Base-by-base conservation (phyloP, 2,797 vertebrate genomes). In the Nasua narica region DNA sequence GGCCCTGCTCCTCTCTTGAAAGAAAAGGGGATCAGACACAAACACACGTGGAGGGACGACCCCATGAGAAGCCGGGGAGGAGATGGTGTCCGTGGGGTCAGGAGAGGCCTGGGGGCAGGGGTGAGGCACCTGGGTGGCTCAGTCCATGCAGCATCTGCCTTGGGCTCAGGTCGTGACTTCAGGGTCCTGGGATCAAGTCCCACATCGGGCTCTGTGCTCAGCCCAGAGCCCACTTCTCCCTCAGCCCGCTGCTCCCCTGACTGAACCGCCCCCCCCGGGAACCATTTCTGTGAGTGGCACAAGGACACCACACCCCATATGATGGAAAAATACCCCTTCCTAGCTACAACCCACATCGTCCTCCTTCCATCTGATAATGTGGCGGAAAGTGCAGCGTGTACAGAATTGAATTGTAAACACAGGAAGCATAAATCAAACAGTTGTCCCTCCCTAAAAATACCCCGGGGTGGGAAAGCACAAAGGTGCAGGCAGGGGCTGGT, bases 361-460 rank as follows among this genome's bases (percentile, higher is more conserved):
- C 25, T 25, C 69, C 29, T 58, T 19, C 70, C 40, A 29, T 67
- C 96, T 95, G 96, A 92, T 72, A 92, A 92, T 1, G 1, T 6
- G 35, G 35, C 40, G n/a, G 65, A 92, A 91, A 77, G 16, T 14
- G 54, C 43, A 23, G 37, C 52, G 77, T 29, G 10, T 29, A 70
- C 81, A 87, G 46, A 87, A 90, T 58, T 65, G 50, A 50, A 69
- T 3, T 0, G 5, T 52, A 67, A 87, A 91, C 70, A 94, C 96
- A 96, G 96, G 94, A 95, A 97, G 52, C 29, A 37, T n/a, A 52
- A 58, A 50, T 69, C 83, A 93, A 84, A 46, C 48, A 54, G 54
- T 12, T 37, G 52, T 2, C 35, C 19, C 18, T 19, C n/a, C 35
- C 77, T 29, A 82, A 92, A 91, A 96, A 84, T 81, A 90, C 7